These are phyloP conservation scores for Pteronura brasiliensis DNA, from an alignment of 2,113 vertebrate genomes.

Conservation along the genomic window DNA sequence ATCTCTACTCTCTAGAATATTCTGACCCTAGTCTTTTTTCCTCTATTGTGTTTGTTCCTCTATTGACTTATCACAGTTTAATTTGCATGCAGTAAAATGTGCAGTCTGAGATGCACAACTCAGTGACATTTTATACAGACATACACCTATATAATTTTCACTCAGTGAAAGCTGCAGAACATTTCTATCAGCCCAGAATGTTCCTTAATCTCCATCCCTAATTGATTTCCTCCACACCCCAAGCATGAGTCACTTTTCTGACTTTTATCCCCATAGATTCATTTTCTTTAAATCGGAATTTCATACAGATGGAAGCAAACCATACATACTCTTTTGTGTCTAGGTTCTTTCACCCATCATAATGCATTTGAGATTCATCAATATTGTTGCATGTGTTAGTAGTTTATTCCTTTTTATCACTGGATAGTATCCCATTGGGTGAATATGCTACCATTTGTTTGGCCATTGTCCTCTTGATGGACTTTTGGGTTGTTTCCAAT, in stretches of 20 bases:
- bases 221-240: background rate
- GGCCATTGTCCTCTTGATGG: background rate
- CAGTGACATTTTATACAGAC: background rate
- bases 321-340: background rate
- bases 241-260: background rate
- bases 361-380: background rate
- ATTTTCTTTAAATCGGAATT: background rate
- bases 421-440: background rate
- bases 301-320: background rate
- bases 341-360: background rate
- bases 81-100: background rate
- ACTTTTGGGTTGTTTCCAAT: background rate
- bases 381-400: background rate
- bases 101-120: background rate
- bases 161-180: background rate
- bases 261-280: background rate
- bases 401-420: background rate
- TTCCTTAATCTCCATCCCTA: background rate
- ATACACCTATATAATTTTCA: background rate
- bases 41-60: background rate
- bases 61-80: background rate
- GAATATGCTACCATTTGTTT: background rate
- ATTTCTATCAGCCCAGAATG: background rate
- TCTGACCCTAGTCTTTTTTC: background rate
- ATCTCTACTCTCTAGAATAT: background rate